A percentile compares a stretch with the other conserved stretches of the same genome.
Evolutionary conservation across 2,797 vertebrate genomes (phyloP).

Genomic region (Microctenopoma lineatum): DNA sequence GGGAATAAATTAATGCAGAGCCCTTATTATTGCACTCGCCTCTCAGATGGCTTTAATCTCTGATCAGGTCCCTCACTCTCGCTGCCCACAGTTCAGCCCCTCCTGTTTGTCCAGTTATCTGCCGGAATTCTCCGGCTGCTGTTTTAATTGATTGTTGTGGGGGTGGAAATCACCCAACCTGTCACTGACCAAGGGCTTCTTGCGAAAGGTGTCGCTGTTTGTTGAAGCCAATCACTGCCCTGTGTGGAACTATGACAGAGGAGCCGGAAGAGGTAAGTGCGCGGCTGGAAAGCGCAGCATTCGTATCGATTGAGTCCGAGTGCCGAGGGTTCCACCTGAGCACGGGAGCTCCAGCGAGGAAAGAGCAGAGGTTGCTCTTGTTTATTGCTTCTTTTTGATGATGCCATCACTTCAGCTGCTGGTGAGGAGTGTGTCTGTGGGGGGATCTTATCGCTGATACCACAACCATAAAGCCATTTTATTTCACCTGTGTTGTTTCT

Average conservation of each 20-base stretch:
- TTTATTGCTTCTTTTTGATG: slow-evolving; percentile 74
- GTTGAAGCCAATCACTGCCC: slow-evolving; percentile 32
- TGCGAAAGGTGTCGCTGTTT: slow-evolving; percentile 47
- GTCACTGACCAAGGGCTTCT: slow-evolving; percentile 51
- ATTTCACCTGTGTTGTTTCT: slow-evolving; percentile 59
- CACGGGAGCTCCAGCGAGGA: slow-evolving; percentile 52
- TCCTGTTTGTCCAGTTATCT: slow-evolving; percentile 27
- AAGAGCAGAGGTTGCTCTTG: slow-evolving; percentile 58
- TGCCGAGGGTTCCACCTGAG: slow-evolving; percentile 60
- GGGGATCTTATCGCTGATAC: slow-evolving; percentile 61
- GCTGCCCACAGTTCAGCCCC: background rate
- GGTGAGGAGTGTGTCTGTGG: slow-evolving; percentile 49
- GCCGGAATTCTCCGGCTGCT: slow-evolving; percentile 47
- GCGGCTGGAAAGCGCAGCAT: slow-evolving; percentile 50
- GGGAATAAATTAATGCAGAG: slow-evolving; percentile 59
- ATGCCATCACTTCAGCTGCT: slow-evolving; percentile 69
- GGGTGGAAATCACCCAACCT: slow-evolving; percentile 57
- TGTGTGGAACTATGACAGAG: slow-evolving; percentile 30
- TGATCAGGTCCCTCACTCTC: slow-evolving; percentile 47
- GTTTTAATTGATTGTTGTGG: slow-evolving; percentile 72
- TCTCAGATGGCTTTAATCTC: slow-evolving; percentile 47
- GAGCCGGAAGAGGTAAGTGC: slow-evolving; percentile 37
- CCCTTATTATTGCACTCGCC: slow-evolving; percentile 32
- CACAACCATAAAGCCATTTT: slow-evolving; percentile 63
- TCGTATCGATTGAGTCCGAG: slow-evolving; percentile 68